Evolutionary conservation across 2,797 vertebrate species (phyloP), one percentile per base, ranked within the genome.

Genomic region (Chloroceryle inda): DNA sequence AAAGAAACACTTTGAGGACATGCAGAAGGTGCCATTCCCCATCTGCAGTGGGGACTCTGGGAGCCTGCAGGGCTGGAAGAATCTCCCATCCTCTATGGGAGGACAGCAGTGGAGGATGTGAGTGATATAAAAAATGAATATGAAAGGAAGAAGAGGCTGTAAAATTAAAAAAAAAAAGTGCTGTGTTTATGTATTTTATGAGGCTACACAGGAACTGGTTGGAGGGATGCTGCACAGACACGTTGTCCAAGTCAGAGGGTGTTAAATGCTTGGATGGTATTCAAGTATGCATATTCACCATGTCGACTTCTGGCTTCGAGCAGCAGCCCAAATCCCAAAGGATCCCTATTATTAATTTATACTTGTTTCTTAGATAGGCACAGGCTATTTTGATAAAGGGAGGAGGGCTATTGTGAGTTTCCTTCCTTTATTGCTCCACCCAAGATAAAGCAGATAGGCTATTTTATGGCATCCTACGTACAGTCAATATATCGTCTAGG

Each of bases 381-480:
- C 52, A 44, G 84, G 69, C 94, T 98, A 94, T 98, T 97, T 98
- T 93, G 96, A 97, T 95, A 96, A 96, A 93, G 97, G 97, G 97
- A 68, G 95, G 96, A 96, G 97, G 92, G 69, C 93, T 84, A 71
- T 92, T 96, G 85, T 94, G 90, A 89, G 94, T 96, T 96, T 94
- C 94, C 91, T 96, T 92, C 95, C 89, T 38, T 72, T 91, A 78
- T 95, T 96, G 88, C 89, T 94, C 94, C 94, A 53, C 68, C 95
- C 87, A 96, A 96, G 97, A 97, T 98, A 97, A 98, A 97, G 63
- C 52, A 85, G 91, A 85, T 95, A 96, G 96, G 97, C 96, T 97
- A 91, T 97, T 94, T 93, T 75, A 86, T 44, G 15, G 73, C 91
- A 31, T 83, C 84, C 62, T 82, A 87, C 53, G 14, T 88, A 87